phyloP scores from a whole-genome alignment of 92 coral and sea anemone genomes.

The Metridium senile region DNA sequence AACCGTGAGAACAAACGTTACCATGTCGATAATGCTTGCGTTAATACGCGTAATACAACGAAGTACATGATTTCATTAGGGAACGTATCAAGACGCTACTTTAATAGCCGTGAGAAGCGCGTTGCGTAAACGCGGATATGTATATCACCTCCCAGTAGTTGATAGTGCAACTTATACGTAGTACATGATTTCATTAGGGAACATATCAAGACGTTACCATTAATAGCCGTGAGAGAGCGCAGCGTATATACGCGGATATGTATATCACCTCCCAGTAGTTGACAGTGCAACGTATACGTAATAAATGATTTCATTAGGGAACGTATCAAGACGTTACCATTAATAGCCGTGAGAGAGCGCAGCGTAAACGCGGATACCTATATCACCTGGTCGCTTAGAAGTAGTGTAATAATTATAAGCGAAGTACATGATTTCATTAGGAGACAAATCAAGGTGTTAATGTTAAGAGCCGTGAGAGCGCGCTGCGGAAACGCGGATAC shows the following conservation, averaged over 20 bases:
- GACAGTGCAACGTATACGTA: not conserved
- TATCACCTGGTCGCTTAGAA: not conserved
- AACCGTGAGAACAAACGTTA: constrained; percentile 10
- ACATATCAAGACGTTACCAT: not conserved
- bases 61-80: constrained; percentile 12
- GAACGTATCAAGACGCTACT: not conserved
- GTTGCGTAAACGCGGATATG: not conserved
- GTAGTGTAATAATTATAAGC: not conserved
- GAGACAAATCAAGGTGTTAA: not conserved
- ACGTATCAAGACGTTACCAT: not conserved
- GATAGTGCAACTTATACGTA: not conserved
- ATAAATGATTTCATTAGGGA: constrained; percentile 7
- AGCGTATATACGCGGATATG: not conserved
- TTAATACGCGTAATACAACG: not conserved
- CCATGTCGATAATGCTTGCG: not conserved
- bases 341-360: constrained; percentile 14
- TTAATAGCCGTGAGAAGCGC: constrained; percentile 12
- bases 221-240: constrained; percentile 14
- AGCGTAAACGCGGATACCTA: not conserved
- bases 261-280: not conserved
- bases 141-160: not conserved
- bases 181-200: constrained; percentile 11
- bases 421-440: constrained; percentile 13
- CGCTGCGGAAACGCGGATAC: not conserved
- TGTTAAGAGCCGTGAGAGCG: constrained; percentile 14